These are phyloP conservation scores for Elanus axillaris DNA, from an alignment of 2,113 vertebrate species.

Conservation along the genomic window DNA sequence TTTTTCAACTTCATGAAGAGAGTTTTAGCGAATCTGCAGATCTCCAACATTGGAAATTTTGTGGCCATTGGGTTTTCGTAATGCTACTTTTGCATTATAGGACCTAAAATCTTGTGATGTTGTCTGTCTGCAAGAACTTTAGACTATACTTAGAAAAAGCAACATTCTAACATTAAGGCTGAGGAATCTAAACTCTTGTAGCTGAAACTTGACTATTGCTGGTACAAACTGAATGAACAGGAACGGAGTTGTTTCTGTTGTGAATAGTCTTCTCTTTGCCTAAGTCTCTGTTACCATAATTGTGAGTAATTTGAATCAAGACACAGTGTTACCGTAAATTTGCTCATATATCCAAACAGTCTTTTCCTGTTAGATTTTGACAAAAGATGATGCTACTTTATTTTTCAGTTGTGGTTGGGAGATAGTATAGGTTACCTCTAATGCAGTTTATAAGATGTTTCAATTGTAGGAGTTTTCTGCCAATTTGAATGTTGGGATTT, in stretches of 20 bases:
- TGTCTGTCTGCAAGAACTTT: background rate
- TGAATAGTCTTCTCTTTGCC: background rate
- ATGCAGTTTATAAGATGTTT: background rate
- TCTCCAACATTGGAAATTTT: background rate
- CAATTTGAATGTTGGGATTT: background rate
- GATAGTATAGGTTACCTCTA: background rate
- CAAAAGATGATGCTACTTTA: background rate
- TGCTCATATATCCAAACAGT: background rate
- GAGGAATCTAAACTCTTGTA: background rate
- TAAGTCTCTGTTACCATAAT: background rate
- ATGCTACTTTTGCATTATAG: background rate
- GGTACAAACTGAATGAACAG: background rate
- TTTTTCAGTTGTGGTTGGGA: background rate
- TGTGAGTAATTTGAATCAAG: background rate
- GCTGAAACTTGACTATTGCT: background rate
- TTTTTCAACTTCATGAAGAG: background rate
- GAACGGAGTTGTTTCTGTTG: background rate
- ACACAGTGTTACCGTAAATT: background rate
- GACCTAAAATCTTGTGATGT: background rate
- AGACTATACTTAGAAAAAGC: background rate
- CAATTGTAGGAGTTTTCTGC: background rate
- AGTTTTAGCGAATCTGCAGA: background rate
- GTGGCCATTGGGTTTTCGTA: background rate
- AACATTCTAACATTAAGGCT: background rate
- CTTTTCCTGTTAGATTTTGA: background rate